Base-by-base conservation (phyloP, 2,113 vertebrate species). In the Neomonachus schauinslandi region DNA sequence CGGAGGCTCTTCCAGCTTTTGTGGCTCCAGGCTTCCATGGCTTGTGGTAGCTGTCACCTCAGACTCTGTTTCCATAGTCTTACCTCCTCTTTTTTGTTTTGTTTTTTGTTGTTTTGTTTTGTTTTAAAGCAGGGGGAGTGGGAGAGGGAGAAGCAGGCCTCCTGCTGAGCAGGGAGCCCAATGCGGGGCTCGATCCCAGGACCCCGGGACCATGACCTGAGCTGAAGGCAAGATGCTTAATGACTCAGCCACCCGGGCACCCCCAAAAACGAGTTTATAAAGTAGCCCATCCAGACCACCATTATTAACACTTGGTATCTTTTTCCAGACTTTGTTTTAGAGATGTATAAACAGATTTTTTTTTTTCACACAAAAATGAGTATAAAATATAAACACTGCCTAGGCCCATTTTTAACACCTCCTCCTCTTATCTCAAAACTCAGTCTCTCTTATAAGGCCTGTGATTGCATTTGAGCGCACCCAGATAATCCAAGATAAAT, bases 311-410 rank as follows among this genome's bases (percentile, higher is more conserved):
- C 5, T n/a, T 39, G 13, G 39, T 19, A 8, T 39, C 61, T 80
- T 86, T 80, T 53, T 87, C 94, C 26, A 92, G 61, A 61, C 71
- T 95, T 79, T 90, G 67, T 55, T 76, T 87, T n/a, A 61, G 55
- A 24, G 31, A 63, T 59, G 5, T 28, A 14, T 91, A 80, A 82
- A 63, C n/a, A 33, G 46, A 49, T 14, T 49, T 26, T 72, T 28
- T 28, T 46, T 46, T 31, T 1, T 7, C 33, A 24, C 10, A 61
- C 42, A 80, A 95, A 91, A 61, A 24, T 80, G 11, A 5, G 18
- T 39, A 61, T 71, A 51, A 91, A 95, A 51, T 76, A 24, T 85
- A 36, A 79, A 57, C 31, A 31, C 31, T 12, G 9, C 31, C 59
- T 57, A 69, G 18, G 51, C 81, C 31, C 61, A 91, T 71, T 39